These are phyloP conservation scores for Halesus radiatus DNA, from an alignment of 1,140 invertebrate genomes.

Conservation along the genomic window DNA sequence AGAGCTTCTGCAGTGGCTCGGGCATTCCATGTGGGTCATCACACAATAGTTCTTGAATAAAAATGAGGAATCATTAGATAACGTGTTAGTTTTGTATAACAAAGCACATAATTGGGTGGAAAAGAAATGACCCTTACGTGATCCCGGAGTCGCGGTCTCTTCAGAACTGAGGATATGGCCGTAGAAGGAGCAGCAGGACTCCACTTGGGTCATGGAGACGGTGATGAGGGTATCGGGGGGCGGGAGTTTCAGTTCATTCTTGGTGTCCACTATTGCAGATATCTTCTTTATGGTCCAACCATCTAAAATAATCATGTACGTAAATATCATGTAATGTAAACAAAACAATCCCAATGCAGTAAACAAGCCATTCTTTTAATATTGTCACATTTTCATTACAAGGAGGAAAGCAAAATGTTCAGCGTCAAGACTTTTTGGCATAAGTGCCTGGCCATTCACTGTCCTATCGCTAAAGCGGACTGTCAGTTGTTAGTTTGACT, in stretches of 20 bases:
- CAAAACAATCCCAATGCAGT: too few species aligned
- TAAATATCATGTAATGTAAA: too few species aligned
- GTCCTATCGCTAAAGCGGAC: too few species aligned
- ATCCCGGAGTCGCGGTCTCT: background rate
- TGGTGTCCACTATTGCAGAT: background rate
- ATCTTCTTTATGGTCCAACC: constrained; percentile 38
- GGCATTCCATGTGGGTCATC: background rate
- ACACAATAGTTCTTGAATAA: constrained; percentile 2
- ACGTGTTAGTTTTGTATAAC: too few species aligned
- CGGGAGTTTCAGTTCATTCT: background rate
- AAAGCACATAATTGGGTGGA: too few species aligned
- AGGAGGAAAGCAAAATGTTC: too few species aligned
- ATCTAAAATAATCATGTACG: constrained; percentile 22
- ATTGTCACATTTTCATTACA: too few species aligned
- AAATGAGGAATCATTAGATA: background rate
- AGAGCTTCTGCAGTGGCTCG: background rate
- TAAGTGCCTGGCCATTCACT: too few species aligned
- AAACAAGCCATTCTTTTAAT: too few species aligned
- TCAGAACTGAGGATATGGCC: constrained; percentile 26
- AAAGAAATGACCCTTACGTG: too few species aligned
- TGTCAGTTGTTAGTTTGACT: too few species aligned
- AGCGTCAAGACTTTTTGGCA: too few species aligned
- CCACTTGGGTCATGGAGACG: background rate
- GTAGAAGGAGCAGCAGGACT: constrained; percentile 16
- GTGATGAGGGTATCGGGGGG: background rate